These are phyloP conservation scores for Limenitis camilla DNA, from an alignment of 2,888 invertebrate species.

Conservation along the genomic window DNA sequence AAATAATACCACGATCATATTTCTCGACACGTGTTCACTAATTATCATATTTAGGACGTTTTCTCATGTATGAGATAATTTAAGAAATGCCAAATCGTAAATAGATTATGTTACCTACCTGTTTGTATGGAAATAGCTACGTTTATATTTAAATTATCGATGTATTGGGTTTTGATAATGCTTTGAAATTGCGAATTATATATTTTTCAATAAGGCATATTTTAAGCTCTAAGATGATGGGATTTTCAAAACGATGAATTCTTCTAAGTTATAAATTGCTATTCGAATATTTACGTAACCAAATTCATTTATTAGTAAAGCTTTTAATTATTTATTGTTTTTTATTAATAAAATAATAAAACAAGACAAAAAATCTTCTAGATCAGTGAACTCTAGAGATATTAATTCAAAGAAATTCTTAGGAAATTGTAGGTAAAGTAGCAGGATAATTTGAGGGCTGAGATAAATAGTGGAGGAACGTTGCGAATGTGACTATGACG, in stretches of 20 bases:
- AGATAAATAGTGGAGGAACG: no score
- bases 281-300: no score
- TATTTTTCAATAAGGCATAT: background rate
- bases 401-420: no score
- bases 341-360: no score
- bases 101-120: background rate
- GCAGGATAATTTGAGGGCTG: no score
- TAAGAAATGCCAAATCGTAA: background rate
- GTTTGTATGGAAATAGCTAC: conserved; percentile 1
- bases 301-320: no score
- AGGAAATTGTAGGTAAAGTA: no score
- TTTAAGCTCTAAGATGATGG: background rate
- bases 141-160: background rate
- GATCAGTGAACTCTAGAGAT: no score
- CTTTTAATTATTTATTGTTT: no score
- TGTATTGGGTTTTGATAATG: background rate
- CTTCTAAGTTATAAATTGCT: no score
- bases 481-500: no score
- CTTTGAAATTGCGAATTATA: background rate
- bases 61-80: background rate
- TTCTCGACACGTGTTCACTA: conserved; percentile 16
- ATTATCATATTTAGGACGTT: conserved; percentile 10
- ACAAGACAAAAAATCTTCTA: no score
- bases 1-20: conserved; percentile 1
- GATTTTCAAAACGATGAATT: background rate